phyloP scores from a whole-genome alignment of 1,140 invertebrate species.

The Centruroides sculpturatus region DNA sequence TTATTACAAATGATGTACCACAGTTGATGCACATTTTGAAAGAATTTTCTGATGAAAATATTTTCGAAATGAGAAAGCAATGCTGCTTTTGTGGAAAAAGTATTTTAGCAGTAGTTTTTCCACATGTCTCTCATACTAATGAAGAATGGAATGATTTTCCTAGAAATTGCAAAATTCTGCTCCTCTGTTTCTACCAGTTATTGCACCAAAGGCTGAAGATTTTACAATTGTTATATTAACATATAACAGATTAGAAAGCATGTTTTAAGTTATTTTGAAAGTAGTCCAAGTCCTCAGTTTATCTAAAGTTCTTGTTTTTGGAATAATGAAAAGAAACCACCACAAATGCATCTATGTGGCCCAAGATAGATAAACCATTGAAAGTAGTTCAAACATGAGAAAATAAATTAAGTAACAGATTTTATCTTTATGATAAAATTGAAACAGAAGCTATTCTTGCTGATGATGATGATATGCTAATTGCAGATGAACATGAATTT shows the following conservation, averaged over 20 bases:
- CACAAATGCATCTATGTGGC: conserved; percentile 61
- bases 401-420: conserved; percentile 86
- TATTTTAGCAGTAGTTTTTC: conserved; percentile 81
- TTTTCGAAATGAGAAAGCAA: conserved; percentile 37
- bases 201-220: conserved; percentile 63
- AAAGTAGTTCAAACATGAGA: conserved; percentile 80
- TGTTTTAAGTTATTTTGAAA: conserved; percentile 69
- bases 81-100: conserved; percentile 49
- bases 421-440: conserved; percentile 83
- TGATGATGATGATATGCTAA: conserved; percentile 90
- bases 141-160: conserved; percentile 73
- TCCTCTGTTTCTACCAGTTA: conserved; percentile 67
- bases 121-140: conserved; percentile 57
- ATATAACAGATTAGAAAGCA: conserved; percentile 73
- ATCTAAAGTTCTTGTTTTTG: conserved; percentile 76
- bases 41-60: conserved; percentile 23
- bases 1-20: conserved; percentile 54
- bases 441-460: conserved; percentile 82
- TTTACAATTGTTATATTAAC: conserved; percentile 86
- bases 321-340: conserved; percentile 80
- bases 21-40: conserved; percentile 49
- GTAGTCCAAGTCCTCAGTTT: conserved; percentile 66
- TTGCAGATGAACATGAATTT: conserved; percentile 82
- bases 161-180: conserved; percentile 31
- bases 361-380: conserved; percentile 69